These are phyloP conservation scores for Gallinago paraguaiae DNA, from an alignment of 2,113 vertebrate species.

Conservation along the genomic window DNA sequence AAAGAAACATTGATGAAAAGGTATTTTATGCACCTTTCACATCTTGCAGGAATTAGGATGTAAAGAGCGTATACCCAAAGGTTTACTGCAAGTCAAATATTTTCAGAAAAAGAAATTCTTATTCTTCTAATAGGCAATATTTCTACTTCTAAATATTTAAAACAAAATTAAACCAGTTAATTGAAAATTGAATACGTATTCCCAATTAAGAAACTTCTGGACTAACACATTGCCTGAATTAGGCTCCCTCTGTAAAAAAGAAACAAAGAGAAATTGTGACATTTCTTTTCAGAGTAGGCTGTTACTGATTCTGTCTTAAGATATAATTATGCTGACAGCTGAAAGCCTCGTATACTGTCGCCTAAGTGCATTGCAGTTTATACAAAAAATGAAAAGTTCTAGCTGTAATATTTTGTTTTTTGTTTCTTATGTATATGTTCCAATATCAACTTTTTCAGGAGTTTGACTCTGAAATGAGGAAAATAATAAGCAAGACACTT, in stretches of 20 bases:
- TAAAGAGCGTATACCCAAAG: background rate
- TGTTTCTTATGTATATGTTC: background rate
- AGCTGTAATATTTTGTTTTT: slow-evolving; percentile 5
- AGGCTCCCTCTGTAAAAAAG: background rate
- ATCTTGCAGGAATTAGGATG: background rate
- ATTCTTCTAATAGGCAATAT: background rate
- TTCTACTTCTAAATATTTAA: background rate
- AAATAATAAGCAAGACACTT: slow-evolving; percentile 90
- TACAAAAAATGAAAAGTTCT: background rate
- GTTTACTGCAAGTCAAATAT: background rate
- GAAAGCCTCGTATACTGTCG: slow-evolving; percentile 11
- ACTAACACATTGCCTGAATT: slow-evolving; percentile 20
- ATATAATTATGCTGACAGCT: slow-evolving; percentile 61
- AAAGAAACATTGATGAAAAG: background rate
- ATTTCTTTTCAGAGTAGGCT: slow-evolving; percentile 53
- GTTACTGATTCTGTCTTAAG: slow-evolving; percentile 58
- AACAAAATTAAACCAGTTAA: background rate
- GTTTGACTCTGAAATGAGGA: slow-evolving; percentile 90
- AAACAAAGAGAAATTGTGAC: slow-evolving; percentile 56
- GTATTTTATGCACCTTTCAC: background rate
- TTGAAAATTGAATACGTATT: background rate
- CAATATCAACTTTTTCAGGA: slow-evolving; percentile 78
- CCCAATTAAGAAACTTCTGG: slow-evolving; percentile 11
- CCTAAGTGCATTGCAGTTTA: slow-evolving; percentile 20
- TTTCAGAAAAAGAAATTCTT: background rate